Base-by-base conservation (phyloP, 2,888 invertebrate species). In the Perizoma flavofasciatum region DNA sequence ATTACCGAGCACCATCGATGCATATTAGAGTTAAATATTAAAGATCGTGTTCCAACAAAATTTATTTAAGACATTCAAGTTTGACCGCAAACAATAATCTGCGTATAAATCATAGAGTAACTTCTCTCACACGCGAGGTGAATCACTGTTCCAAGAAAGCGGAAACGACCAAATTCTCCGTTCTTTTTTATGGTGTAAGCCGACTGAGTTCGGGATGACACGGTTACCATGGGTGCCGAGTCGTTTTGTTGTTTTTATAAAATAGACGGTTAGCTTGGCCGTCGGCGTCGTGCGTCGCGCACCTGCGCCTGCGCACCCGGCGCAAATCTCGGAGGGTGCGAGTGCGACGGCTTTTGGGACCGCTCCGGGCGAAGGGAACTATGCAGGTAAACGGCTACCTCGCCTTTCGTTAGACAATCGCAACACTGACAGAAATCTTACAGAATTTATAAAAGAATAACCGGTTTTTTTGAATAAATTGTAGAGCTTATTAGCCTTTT, bases 121-220 rank as follows among this genome's bases (percentile, higher is more conserved):
- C 59, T 49, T 46, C 59, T 52, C 82, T 82, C 81, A 80, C 85
- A 86, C 85, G 87, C 85, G 83, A 86, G 77, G 82, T 90, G 89
- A 90, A 84, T 90, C 90, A 89, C 84, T 69, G 82, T 88, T 88
- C 88, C 84, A 81, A 86, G 89, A 88, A 89, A 88, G 85, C 90
- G 90, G 89, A 90, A 89, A 89, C 88, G 81, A 82, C 86, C 77
- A 79, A 88, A 89, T 89, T 88, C 88, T 86, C 81, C 77, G 78
- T 81, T 82, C 75, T 73, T 87, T 88, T 86, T 87, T 85, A 79
- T 81, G 70, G 67, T 83, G 78, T 81, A 81, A 85, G 66, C 81
- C 85, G 82, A 71, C 83, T 58, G 73, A 81, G 77, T 81, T 67
- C 62, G 65, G 69, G 57, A 72, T 54, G 79, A 76, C 79, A 82